Conservation (phyloP, 2,797 vertebrate genomes). For the Gastrophryne carolinensis region DNA sequence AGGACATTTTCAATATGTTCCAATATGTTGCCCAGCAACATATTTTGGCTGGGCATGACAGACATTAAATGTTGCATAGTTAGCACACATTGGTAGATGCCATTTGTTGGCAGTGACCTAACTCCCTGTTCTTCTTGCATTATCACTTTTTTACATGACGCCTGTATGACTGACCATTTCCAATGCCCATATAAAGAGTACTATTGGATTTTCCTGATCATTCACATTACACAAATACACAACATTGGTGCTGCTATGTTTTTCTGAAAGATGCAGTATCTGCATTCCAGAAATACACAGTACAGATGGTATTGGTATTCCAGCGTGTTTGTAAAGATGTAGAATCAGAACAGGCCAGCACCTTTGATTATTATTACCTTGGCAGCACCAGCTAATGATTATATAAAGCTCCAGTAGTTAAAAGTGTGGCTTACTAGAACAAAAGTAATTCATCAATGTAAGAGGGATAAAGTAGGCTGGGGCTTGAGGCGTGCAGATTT, state of each 20-base stretch:
- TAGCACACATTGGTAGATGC: too few relatives aligned
- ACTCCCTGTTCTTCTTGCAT: too few relatives aligned
- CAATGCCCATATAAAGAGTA: too few relatives aligned
- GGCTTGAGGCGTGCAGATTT: conserved; percentile 33
- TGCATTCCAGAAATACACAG: background rate
- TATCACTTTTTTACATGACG: too few relatives aligned
- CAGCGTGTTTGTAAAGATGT: conserved; percentile 11
- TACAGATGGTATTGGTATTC: conserved; percentile 15
- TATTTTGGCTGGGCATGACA: too few relatives aligned
- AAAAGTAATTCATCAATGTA: conserved; percentile 44
- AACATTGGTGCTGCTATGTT: background rate
- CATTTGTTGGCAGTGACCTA: too few relatives aligned
- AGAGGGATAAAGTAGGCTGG: conserved; percentile 41
- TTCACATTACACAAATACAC: too few relatives aligned
- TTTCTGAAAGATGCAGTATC: background rate
- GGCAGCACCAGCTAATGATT: conserved; percentile 38
- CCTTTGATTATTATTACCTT: conserved; percentile 36
- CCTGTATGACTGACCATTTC: too few relatives aligned
- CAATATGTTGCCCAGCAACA: too few relatives aligned
- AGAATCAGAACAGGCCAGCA: conserved; percentile 13
- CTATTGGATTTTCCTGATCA: too few relatives aligned
- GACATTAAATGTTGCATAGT: too few relatives aligned
- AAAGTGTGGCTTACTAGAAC: conserved; percentile 24
- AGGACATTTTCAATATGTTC: too few relatives aligned
- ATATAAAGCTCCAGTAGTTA: conserved; percentile 31